Evolutionary conservation across 2,888 invertebrate species (phyloP).

Genomic region (Hermaeophaga mercurialis): DNA sequence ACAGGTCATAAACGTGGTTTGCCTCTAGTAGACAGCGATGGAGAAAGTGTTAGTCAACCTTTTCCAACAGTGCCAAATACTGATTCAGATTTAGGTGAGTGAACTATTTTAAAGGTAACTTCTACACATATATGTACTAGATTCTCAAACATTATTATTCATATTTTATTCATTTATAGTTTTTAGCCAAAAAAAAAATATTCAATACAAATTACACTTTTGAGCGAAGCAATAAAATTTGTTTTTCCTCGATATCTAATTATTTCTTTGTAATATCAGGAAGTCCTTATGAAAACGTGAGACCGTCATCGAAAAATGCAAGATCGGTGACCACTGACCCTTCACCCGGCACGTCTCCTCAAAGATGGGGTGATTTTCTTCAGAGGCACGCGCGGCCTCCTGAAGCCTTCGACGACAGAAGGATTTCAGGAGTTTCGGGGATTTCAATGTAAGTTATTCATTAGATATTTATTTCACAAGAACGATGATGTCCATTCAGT

Average conservation of each 20-base stretch:
- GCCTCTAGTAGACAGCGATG: conserved; percentile 54
- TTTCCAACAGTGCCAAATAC: conserved; percentile 70
- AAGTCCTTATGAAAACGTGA: conserved; percentile 69
- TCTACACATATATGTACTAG: background rate
- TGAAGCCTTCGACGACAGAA: conserved; percentile 60
- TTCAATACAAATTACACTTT: no score
- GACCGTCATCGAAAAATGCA: conserved; percentile 58
- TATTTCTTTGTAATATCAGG: conserved; percentile 50
- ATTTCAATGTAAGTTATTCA: conserved; percentile 62
- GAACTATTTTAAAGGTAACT: no score
- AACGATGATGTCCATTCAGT: background rate
- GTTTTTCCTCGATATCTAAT: no score
- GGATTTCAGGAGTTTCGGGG: conserved; percentile 64
- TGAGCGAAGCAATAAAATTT: no score
- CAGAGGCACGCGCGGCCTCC: conserved; percentile 57
- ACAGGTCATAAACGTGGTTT: conserved; percentile 50
- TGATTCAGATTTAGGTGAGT: conserved; percentile 60
- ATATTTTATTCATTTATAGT: no score
- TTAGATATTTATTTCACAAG: conserved; percentile 35
- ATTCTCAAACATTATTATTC: background rate
- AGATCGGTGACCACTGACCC: conserved; percentile 59
- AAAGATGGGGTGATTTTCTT: conserved; percentile 49
- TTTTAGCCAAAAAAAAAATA: no score
- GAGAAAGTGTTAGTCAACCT: conserved; percentile 58
- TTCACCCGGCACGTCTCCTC: conserved; percentile 63